Percentiles rank a stretch among this genome's conserved stretches.
These are phyloP conservation scores for Leptarthrus brevirostris DNA, from an alignment of 2,888 invertebrate species.

Conservation along the genomic window DNA sequence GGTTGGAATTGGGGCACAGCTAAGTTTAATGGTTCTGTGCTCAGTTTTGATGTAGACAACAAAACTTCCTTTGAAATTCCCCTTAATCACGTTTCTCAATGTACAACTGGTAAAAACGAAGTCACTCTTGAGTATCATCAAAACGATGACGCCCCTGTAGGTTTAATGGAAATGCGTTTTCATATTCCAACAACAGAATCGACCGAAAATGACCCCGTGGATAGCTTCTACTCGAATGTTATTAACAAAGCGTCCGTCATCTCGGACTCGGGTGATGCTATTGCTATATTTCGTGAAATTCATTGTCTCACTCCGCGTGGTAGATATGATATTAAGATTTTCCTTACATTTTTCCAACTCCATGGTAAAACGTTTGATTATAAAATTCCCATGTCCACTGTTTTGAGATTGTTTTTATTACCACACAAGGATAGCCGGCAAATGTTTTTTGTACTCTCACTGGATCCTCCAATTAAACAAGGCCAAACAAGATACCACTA, in stretches of 20 bases:
- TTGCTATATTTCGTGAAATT: constrained; percentile 95
- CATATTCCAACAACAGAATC: constrained; percentile 94
- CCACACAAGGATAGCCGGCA: constrained; percentile 98
- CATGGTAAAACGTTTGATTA: constrained; percentile 99
- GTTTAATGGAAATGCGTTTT: constrained; percentile 97
- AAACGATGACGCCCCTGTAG: constrained; percentile 98
- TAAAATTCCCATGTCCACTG: constrained; percentile 98
- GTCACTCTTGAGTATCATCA: constrained; percentile 98
- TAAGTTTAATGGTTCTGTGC: constrained; percentile 87
- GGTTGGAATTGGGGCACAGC: constrained; percentile 99
- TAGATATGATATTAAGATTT: constrained; percentile 94
- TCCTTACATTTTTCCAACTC: constrained; percentile 88
- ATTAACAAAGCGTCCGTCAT: constrained; percentile 98
- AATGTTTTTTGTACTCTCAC: constrained; percentile 96
- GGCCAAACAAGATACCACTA: constrained; percentile 99
- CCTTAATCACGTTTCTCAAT: constrained; percentile 93
- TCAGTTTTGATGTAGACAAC: constrained; percentile 85
- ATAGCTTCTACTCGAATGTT: constrained; percentile 97
- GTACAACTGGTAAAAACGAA: constrained; percentile 96
- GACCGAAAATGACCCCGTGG: constrained; percentile 90
- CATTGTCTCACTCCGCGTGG: constrained; percentile 96
- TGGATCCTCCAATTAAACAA: constrained; percentile 99
- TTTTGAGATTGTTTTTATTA: constrained; percentile 90
- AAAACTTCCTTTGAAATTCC: constrained; percentile 96
- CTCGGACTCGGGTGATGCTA: constrained; percentile 96